phyloP scores from a whole-genome alignment of 37 sponge, comb jelly and placozoan species.

The Haliclona indistincta region DNA sequence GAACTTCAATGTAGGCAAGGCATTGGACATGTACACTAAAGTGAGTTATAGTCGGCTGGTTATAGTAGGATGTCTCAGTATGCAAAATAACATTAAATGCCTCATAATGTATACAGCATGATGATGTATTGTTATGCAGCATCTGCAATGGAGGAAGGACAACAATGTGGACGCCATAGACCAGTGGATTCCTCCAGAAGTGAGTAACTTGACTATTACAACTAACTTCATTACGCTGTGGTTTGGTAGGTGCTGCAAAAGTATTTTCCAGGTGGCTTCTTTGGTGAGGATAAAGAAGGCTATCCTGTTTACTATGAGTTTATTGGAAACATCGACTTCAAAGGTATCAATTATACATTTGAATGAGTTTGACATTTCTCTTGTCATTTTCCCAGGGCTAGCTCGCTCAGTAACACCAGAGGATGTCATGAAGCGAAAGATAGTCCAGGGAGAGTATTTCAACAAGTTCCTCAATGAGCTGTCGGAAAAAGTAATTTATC shows the following conservation, averaged over 20 bases:
- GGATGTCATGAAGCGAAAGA: neutral
- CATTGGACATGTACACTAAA: constrained; percentile 51
- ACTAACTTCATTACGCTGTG: no score
- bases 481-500: constrained; percentile 26
- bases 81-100: neutral
- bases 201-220: no score
- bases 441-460: constrained; percentile 4
- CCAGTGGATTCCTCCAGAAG: constrained; percentile 65
- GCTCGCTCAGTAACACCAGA: constrained; percentile 16
- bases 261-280: constrained; percentile 50
- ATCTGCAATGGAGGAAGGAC: constrained; percentile 47
- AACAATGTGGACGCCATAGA: constrained; percentile 42
- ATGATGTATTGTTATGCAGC: constrained; percentile 17
- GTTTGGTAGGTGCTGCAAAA: constrained; percentile 22
- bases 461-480: neutral
- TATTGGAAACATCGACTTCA: constrained; percentile 59
- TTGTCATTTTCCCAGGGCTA: constrained; percentile 6
- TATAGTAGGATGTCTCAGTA: no score
- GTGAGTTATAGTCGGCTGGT: no score
- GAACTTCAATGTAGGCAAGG: constrained; percentile 53
- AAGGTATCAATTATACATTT: no score
- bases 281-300: constrained; percentile 72
- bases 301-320: constrained; percentile 51
- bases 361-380: no score
- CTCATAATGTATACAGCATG: neutral